A percentile compares a stretch with the other conserved stretches of the same genome.
Conservation (phyloP, 1,140 invertebrate species). For the Heliconius hewitsoni region DNA sequence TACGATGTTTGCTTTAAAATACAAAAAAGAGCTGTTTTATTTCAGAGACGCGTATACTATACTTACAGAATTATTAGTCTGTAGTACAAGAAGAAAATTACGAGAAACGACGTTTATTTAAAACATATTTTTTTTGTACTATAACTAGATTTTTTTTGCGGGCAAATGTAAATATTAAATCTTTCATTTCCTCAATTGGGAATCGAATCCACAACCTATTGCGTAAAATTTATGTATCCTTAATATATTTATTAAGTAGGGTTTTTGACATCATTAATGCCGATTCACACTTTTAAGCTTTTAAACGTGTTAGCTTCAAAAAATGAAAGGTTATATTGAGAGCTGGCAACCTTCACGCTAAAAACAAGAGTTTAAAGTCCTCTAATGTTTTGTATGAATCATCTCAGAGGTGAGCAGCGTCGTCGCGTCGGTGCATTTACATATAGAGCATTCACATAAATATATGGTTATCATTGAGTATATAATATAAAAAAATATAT, state of each 20-base stretch:
- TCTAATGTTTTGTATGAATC: conserved; percentile 20
- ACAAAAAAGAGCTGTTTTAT: not conserved
- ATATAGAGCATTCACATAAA: not conserved
- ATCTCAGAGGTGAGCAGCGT: conserved; percentile 24
- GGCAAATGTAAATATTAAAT: no score
- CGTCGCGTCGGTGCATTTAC: conserved; percentile 24
- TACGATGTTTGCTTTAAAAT: not conserved
- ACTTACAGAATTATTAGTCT: not conserved
- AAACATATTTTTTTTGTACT: no score
- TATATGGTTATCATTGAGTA: not conserved
- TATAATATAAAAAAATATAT: not conserved
- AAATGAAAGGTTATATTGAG: not conserved
- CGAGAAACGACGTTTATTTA: no score
- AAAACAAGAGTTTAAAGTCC: conserved; percentile 18
- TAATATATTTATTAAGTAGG: not conserved
- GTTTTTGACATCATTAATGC: not conserved
- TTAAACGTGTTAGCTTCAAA: not conserved
- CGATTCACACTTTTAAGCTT: not conserved
- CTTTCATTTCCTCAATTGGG: no score
- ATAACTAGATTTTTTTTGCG: no score
- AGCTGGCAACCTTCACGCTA: conserved; percentile 22
- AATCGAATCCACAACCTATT: no score
- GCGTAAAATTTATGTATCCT: not conserved
- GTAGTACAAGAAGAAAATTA: not conserved
- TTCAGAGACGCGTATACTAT: not conserved